Conservation (phyloP, 2,888 invertebrate genomes). For the Keiferia lycopersicella region DNA sequence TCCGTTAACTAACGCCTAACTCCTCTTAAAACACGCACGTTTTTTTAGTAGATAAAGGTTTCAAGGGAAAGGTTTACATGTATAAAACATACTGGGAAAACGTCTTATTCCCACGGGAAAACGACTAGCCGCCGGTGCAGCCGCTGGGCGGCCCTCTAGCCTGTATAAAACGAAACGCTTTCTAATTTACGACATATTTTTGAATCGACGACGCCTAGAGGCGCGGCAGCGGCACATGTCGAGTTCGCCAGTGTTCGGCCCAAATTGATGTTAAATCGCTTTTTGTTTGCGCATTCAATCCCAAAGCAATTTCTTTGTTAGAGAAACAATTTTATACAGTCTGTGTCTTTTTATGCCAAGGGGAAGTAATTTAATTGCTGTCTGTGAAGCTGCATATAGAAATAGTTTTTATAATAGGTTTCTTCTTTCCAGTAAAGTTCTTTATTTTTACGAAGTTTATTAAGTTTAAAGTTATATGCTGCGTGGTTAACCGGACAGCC, state of each 20-base stretch:
- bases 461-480: too few species aligned
- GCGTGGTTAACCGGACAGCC: too few species aligned
- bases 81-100: too few species aligned
- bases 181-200: constrained; percentile 17
- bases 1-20: too few species aligned
- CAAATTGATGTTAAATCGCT: constrained; percentile 70
- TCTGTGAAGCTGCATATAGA: constrained; percentile 31
- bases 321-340: constrained; percentile 59
- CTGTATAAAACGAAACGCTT: not conserved
- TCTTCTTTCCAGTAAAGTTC: too few species aligned
- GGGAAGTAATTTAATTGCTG: constrained; percentile 43
- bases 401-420: constrained; percentile 37
- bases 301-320: constrained; percentile 62
- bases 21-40: too few species aligned
- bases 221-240: constrained; percentile 15
- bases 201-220: not conserved
- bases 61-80: too few species aligned
- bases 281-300: constrained; percentile 68
- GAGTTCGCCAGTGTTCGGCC: constrained; percentile 33
- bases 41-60: too few species aligned
- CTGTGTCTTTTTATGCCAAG: constrained; percentile 46
- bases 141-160: too few species aligned
- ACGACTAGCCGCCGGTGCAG: too few species aligned
- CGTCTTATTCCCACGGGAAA: too few species aligned
- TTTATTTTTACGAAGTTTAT: too few species aligned